phyloP scores from a whole-genome alignment of 2,888 invertebrate genomes.

The Panzeria rudis region DNA sequence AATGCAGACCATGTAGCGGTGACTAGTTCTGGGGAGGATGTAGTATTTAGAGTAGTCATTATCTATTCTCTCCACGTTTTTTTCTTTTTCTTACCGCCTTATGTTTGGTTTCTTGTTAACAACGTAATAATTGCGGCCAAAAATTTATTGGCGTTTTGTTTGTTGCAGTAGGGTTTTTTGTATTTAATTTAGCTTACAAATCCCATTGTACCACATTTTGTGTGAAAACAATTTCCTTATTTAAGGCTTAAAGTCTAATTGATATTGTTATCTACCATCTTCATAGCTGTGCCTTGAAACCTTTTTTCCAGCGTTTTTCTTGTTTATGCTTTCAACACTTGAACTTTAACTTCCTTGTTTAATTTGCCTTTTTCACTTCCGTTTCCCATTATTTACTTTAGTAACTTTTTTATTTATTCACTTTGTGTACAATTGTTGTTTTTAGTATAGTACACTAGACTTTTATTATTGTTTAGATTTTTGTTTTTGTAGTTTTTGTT shows the following conservation, averaged over 20 bases:
- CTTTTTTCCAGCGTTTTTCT: neutral
- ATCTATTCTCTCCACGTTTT: neutral
- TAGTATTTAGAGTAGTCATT: conserved; percentile 41
- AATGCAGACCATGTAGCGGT: conserved; percentile 66
- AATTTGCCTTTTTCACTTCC: conserved; percentile 48
- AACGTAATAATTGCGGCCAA: neutral
- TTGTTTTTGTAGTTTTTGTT: neutral
- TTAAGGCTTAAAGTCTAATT: neutral
- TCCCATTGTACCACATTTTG: neutral
- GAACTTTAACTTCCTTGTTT: conserved; percentile 49
- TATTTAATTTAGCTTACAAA: neutral
- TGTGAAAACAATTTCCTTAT: neutral
- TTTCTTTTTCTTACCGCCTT: neutral
- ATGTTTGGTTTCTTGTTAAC: neutral
- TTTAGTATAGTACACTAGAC: neutral
- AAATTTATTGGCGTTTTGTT: neutral
- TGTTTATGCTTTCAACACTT: neutral
- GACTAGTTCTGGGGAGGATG: conserved; percentile 32
- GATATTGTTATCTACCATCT: neutral
- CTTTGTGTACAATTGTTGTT: neutral
- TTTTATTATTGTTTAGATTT: conserved; percentile 17
- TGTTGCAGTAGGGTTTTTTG: neutral
- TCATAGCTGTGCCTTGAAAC: neutral
- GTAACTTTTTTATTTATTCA: neutral
- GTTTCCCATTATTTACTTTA: conserved; percentile 27